Base-by-base conservation (phyloP, 2,797 vertebrate genomes). In the Aeoliscus strigatus region DNA sequence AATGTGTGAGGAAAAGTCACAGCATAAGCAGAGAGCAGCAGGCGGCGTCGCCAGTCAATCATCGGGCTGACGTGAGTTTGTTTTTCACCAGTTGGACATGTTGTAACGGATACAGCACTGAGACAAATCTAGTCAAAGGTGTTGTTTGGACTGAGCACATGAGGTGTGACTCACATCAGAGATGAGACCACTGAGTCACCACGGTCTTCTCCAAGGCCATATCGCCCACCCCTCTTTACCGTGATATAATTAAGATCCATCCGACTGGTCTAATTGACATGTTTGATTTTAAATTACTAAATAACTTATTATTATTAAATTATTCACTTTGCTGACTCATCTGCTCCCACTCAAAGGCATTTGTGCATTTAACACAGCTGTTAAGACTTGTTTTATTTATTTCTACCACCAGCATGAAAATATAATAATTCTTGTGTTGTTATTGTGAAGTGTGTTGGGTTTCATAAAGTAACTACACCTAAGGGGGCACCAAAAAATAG, bases 1-100 rank as follows among this genome's bases (percentile, higher is more conserved):
- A 27, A 39, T n/a, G 25, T 39, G 37, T 27, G 37, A 39, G 37
- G 12, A 39, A 39, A 27, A 16, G 24, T 39, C 36, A 39, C 14
- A 5, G 11, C 11, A 13, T n/a, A 28, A 28, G 11, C 4, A 12
- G 27, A 28, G 27, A 28, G 13, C 5, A 21, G 27, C 27, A 18
- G 14, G 18, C 15, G 13, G 28, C 5, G 16, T 27, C 21, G 39
- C 11, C 38, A 39, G 26, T 28, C 38, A 39, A 39, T 4, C 26
- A 2, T 8, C 25, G 10, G 26, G 18, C 18, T 21, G 18, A 21
- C 18, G 18, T 27, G 10, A 13, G 27, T 29, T 12, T 12, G n/a
- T 29, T 29, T 6, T 12, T 29, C 27, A 13, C n/a, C n/a, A 28
- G n/a, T n/a, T 13, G n/a, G 27, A 28, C 27, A 28, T 10, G n/a